These are phyloP conservation scores for Cisticola juncidis DNA, from an alignment of 2,113 vertebrate genomes.

Conservation along the genomic window DNA sequence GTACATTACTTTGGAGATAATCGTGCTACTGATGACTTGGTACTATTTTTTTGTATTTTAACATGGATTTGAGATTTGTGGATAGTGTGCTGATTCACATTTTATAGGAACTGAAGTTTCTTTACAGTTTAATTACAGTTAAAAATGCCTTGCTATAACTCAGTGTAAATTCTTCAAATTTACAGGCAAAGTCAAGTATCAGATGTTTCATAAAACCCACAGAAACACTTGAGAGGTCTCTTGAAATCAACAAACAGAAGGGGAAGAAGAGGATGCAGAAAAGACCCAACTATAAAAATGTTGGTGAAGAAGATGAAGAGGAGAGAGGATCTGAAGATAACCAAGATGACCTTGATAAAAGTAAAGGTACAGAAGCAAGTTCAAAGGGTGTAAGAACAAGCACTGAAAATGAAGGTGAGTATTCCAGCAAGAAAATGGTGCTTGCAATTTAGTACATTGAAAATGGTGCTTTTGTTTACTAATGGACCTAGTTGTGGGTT, in stretches of 20 bases:
- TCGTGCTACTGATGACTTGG: background rate
- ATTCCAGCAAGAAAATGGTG: background rate
- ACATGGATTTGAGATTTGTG: background rate
- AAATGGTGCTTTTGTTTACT: background rate
- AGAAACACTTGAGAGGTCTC: constrained; percentile 91
- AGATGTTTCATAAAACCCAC: constrained; percentile 92
- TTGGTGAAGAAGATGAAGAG: constrained; percentile 96
- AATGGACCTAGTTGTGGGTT: background rate
- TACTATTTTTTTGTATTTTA: background rate
- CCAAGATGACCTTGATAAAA: constrained; percentile 78
- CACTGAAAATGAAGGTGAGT: constrained; percentile 92
- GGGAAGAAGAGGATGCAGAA: constrained; percentile 90
- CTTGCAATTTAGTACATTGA: background rate
- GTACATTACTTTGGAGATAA: background rate
- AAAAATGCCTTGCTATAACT: background rate
- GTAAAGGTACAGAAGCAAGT: constrained; percentile 86
- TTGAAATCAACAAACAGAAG: constrained; percentile 92
- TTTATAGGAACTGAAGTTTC: background rate
- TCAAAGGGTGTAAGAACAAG: constrained; percentile 87
- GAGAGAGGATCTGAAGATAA: constrained; percentile 82
- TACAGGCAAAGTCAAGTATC: constrained; percentile 82
- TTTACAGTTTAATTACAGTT: background rate
- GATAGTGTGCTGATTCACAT: background rate
- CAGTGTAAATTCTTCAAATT: background rate
- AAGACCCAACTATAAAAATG: constrained; percentile 97